Base-by-base conservation (phyloP, 2,888 invertebrate species). In the Dicyrtoma fusca region DNA sequence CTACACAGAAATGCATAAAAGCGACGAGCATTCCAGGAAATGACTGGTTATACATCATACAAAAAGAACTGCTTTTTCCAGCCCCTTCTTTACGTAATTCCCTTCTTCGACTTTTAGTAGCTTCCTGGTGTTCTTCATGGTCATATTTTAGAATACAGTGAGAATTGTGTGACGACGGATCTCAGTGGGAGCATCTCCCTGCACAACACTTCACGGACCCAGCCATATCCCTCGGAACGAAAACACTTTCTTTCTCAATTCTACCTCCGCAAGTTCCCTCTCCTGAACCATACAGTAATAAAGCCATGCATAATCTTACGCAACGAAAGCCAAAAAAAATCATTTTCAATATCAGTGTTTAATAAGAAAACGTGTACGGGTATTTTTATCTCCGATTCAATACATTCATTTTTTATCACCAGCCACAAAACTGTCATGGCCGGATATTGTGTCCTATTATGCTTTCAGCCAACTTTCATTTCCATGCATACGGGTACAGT, bases 11-110 rank as follows among this genome's bases (percentile, higher is more conserved):
- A 44, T 42, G 19, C 25, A 59, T n/a, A 64, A 64, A 3, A 21
- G 21, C 42, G 21, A 19, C 19, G 62, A 62, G 21, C 21, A 64
- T 34, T 34, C 45, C 47, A 64, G 64, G 64, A 64, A 64, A 64
- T 49, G 64, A 49, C 26, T 72, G 74, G 73, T 77, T 75, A 76
- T 79, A 77, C 76, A 79, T 79, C 79, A 78, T 77, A 74, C 74
- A 77, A 76, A 77, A 74, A 72, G 76, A 77, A 75, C 21, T 75
- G 70, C 72, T 45, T 74, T 73, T 71, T 70, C 73, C 71, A 64
- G 69, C 65, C 75, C 74, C 59, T 63, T 71, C 70, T 71, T 69
- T 61, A 53, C 47, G 71, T 71, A 74, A 76, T 74, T 75, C 72
- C 69, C 75, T 63, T 71, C 69, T 61, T 19, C 51, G 13, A 14